A percentile compares a stretch with the other conserved stretches of the same genome.
Conservation (phyloP, 2,113 vertebrate species). For the Neofelis nebulosa region DNA sequence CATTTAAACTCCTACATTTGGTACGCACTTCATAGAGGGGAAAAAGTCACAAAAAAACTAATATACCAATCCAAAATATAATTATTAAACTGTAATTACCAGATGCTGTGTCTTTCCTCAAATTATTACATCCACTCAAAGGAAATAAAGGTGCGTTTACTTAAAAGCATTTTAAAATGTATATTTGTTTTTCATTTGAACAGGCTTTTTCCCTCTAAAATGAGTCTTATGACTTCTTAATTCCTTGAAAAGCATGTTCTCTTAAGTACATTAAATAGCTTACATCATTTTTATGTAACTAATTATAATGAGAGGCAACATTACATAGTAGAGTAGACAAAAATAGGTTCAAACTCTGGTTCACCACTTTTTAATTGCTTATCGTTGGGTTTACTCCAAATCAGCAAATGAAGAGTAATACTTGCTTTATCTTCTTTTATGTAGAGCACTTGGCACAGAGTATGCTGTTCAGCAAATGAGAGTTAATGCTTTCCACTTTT, state of each 20-base stretch:
- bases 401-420: background rate
- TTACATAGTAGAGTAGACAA: background rate
- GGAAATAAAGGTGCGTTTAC: background rate
- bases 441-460: background rate
- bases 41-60: background rate
- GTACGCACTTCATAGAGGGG: background rate
- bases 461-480: background rate
- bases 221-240: background rate
- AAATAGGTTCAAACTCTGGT: background rate
- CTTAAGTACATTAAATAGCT: background rate
- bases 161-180: slow-evolving; percentile 44
- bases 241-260: background rate
- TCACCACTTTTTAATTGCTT: background rate
- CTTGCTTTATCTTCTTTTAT: background rate
- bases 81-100: background rate
- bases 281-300: background rate
- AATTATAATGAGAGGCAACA: background rate
- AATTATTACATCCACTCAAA: slow-evolving; percentile 37
- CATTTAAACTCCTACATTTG: background rate
- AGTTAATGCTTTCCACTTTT: background rate
- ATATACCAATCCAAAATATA: background rate
- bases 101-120: background rate
- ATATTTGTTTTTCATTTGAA: slow-evolving; percentile 17
- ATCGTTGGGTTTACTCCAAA: background rate
- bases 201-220: background rate